Evolutionary conservation across 1,140 invertebrate species (phyloP).

Genomic region (Euglossa dilemma): DNA sequence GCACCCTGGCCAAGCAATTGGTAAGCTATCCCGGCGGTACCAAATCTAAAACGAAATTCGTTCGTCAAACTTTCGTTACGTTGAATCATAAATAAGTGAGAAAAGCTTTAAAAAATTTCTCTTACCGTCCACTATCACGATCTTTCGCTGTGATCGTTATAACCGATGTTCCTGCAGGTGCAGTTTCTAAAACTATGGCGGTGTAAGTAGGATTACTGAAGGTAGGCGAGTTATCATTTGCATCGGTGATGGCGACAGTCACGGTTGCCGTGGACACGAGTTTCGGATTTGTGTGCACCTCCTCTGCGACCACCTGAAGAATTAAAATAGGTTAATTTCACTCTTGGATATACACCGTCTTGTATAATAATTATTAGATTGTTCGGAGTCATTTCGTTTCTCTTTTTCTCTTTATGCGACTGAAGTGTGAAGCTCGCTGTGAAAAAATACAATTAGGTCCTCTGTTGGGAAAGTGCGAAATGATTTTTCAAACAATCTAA

Average conservation of each 20-base stretch:
- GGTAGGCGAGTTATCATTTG: conserved; percentile 94
- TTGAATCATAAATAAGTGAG: too few relatives aligned
- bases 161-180: conserved; percentile 87
- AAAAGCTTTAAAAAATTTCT: too few relatives aligned
- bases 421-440: too few relatives aligned
- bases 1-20: conserved; percentile 92
- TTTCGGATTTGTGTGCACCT: conserved; percentile 88
- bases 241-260: conserved; percentile 91
- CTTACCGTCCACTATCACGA: conserved; percentile 90
- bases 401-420: too few relatives aligned
- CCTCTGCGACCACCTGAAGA: conserved; percentile 90
- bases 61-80: not conserved
- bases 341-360: too few relatives aligned
- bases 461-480: too few relatives aligned
- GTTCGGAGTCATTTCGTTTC: too few relatives aligned
- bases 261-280: conserved; percentile 94
- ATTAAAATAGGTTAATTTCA: not conserved
- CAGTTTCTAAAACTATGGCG: conserved; percentile 88
- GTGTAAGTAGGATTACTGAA: conserved; percentile 90
- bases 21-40: conserved; percentile 92
- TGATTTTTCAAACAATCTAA: too few relatives aligned
- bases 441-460: too few relatives aligned
- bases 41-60: conserved; percentile 81
- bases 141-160: conserved; percentile 91
- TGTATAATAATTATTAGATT: too few relatives aligned